Base-by-base conservation (phyloP, 2,888 invertebrate species). In the Caenorhabditis uteleia region DNA sequence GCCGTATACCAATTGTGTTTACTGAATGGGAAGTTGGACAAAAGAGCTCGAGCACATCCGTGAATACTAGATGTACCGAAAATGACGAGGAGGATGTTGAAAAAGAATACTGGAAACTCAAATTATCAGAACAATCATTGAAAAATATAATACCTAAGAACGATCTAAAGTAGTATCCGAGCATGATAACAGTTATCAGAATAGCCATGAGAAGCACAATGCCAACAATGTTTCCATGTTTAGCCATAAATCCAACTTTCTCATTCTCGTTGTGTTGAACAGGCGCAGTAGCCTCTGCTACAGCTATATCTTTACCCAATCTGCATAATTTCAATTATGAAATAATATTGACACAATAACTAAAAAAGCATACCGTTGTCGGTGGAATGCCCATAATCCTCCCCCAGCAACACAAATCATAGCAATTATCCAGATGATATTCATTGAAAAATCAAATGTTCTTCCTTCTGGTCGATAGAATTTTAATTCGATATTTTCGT, bases 371-470 rank as follows among this genome's bases (percentile, higher is more conserved):
- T 20, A 70, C 68, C 53, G 53, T 44, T 66, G 59, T 29, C 70
- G 42, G 34, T 51, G 43, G 45, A 67, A 68, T 4, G 76, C 74
- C 76, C 76, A 77, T 7, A 69, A 8, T 6, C 76, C 73, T 42
- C 82, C 82, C n/a, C 74, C 68, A 10, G 65, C 20, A 14, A 82
- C 75, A 51, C 75, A 78, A n/a, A 56, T 61, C 49, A 76, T 68
- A n/a, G 81, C 77, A n/a, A 82, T 58, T n/a, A 72, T 2, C 70
- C 77, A 74, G 2, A 82, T 75, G 39, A 78, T 48, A 14, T 76
- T 18, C 48, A 80, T 68, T 8, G 77, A 73, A 1, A 53, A 23
- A 42, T 81, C 81, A 21, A 79, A 51, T 6, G 48, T 40, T 16
- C 42, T 44, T 2, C 54, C 43, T 14, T 54, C 21, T 10, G 79